A percentile compares a stretch with the other conserved stretches of the same genome.
Evolutionary conservation across 1,140 invertebrate species (phyloP).

Genomic region (Varroa destructor): DNA sequence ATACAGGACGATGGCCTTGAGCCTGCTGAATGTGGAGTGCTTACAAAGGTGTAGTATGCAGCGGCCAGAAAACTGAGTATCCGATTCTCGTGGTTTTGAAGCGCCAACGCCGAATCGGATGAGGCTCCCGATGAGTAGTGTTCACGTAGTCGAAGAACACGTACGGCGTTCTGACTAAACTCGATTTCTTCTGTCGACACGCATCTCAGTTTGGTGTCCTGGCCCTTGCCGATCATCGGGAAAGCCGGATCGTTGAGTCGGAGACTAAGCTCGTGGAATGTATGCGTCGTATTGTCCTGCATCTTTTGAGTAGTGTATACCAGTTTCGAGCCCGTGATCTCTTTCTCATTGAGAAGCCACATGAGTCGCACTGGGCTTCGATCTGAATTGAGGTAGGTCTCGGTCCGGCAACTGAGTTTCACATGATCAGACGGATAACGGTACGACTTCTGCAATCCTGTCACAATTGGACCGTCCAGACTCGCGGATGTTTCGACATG

Average conservation of each 20-base stretch:
- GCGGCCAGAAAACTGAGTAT: conserved; percentile 16
- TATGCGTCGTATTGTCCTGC: conserved; percentile 7
- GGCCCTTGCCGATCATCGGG: conserved; percentile 1
- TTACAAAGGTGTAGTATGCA: conserved; percentile 22
- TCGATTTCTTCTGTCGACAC: conserved; percentile 17
- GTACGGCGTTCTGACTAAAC: neutral
- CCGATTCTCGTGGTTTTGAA: conserved; percentile 23
- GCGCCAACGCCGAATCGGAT: conserved; percentile 14
- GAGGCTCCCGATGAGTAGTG: neutral
- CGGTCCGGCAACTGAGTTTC: neutral
- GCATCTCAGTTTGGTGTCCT: conserved; percentile 12
- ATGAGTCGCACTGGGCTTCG: neutral
- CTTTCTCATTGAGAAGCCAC: conserved; percentile 22
- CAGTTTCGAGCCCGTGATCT: neutral
- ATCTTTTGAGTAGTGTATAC: neutral
- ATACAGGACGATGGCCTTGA: neutral
- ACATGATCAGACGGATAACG: neutral
- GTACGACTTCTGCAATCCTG: conserved; percentile 7
- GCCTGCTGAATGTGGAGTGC: conserved; percentile 21
- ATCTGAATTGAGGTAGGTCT: neutral
- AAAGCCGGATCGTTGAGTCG: neutral
- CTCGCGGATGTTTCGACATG: neutral
- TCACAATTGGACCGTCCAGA: conserved; percentile 1
- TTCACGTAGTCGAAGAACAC: neutral
- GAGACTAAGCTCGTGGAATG: conserved; percentile 9